phyloP scores from a whole-genome alignment of 2,113 vertebrate genomes.

The Arothron firmamentum region DNA sequence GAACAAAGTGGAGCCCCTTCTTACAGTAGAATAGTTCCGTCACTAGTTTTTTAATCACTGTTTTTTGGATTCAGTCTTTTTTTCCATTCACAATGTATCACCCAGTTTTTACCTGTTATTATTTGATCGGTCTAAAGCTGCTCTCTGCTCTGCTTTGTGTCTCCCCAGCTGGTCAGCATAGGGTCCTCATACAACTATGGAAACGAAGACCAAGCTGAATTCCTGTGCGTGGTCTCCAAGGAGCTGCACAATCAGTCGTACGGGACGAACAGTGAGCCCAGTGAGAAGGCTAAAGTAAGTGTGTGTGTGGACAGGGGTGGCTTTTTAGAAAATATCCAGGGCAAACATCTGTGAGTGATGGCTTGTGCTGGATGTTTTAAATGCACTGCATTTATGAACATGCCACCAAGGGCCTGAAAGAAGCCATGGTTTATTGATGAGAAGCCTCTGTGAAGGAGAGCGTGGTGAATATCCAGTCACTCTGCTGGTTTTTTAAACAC shows the following conservation, averaged over 20 bases:
- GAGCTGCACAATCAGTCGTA: conserved; percentile 94
- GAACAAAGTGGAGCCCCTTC: no score
- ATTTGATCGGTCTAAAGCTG: conserved; percentile 9
- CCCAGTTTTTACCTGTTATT: conserved; percentile 1
- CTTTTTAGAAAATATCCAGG: conserved; percentile 8
- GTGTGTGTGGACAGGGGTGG: not conserved
- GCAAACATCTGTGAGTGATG: conserved; percentile 50
- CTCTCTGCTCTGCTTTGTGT: conserved; percentile 36
- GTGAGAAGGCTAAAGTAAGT: conserved; percentile 96
- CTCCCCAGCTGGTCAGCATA: conserved; percentile 89
- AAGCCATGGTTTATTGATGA: conserved; percentile 53
- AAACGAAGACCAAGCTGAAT: conserved; percentile 97
- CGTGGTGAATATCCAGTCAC: conserved; percentile 25
- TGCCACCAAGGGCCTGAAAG: conserved; percentile 20
- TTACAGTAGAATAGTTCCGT: no score
- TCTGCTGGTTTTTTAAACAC: not conserved
- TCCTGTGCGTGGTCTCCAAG: conserved; percentile 98
- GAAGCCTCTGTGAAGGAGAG: conserved; percentile 35
- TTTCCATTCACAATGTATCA: conserved; percentile 3
- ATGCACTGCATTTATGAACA: conserved; percentile 37
- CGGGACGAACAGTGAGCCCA: conserved; percentile 89
- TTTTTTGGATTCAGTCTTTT: not conserved
- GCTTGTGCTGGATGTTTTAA: conserved; percentile 43
- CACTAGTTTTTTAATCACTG: no score
- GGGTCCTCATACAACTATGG: conserved; percentile 99